These are phyloP conservation scores for Eueides isabella DNA, from an alignment of 1,140 invertebrate species.

Conservation along the genomic window DNA sequence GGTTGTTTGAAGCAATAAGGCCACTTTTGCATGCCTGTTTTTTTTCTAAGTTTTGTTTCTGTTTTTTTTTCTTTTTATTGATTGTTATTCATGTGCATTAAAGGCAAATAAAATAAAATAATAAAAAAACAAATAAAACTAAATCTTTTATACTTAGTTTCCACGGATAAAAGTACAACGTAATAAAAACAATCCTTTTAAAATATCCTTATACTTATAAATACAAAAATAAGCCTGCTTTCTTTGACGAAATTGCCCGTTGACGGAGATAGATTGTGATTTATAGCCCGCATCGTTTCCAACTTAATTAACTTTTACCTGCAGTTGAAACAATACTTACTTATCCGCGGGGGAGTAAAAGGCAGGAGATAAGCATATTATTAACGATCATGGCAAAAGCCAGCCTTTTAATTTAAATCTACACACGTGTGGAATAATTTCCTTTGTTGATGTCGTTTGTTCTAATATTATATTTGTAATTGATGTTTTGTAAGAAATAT, in stretches of 20 bases:
- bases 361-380: background rate
- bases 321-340: conserved; percentile 42
- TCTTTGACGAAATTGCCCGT: conserved; percentile 44
- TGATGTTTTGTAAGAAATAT: background rate
- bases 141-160: too few species aligned
- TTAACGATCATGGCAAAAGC: background rate
- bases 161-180: too few species aligned
- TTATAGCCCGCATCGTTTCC: conserved; percentile 42
- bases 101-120: too few species aligned
- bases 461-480: background rate
- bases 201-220: too few species aligned
- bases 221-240: conserved; percentile 14
- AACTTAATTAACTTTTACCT: conserved; percentile 46
- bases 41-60: too few species aligned
- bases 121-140: too few species aligned
- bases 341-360: conserved; percentile 11
- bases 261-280: conserved; percentile 52
- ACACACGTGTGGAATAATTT: background rate
- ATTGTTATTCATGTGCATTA: too few species aligned
- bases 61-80: too few species aligned
- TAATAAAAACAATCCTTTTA: too few species aligned
- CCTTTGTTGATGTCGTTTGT: background rate
- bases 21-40: too few species aligned
- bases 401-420: background rate
- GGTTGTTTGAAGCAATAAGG: too few species aligned